phyloP scores from a whole-genome alignment of 2,797 vertebrate genomes.

The Lacerta bilineata region DNA sequence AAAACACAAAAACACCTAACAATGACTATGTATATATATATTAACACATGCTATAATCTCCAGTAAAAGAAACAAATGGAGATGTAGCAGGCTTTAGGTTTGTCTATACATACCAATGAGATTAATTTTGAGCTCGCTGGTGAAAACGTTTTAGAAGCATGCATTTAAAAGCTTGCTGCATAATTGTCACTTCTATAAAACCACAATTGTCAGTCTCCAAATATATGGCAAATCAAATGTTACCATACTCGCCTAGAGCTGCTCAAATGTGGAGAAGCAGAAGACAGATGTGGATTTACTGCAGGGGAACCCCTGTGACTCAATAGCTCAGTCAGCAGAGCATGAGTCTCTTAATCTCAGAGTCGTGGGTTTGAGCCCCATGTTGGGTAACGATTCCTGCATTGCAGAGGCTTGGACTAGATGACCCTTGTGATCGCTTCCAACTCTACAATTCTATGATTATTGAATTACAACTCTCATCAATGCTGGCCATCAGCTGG shows the following conservation, averaged over 20 bases:
- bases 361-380: too few species aligned
- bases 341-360: too few species aligned
- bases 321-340: too few species aligned
- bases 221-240: neutral
- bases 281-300: neutral
- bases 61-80: neutral
- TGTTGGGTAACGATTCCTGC: too few species aligned
- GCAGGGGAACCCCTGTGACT: neutral
- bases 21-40: neutral
- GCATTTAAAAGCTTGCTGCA: neutral
- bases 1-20: neutral
- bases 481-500: too few species aligned
- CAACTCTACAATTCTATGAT: too few species aligned
- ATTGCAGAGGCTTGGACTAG: too few species aligned
- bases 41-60: neutral
- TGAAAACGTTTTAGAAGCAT: neutral
- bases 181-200: neutral
- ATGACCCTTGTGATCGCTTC: too few species aligned
- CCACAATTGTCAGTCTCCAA: neutral
- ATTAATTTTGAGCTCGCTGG: neutral
- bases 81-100: neutral
- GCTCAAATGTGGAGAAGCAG: neutral
- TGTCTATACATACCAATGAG: neutral
- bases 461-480: too few species aligned
- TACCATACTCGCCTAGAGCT: neutral